Evolutionary conservation across 2,113 vertebrate genomes (phyloP).

Genomic region (Mobula hypostoma): DNA sequence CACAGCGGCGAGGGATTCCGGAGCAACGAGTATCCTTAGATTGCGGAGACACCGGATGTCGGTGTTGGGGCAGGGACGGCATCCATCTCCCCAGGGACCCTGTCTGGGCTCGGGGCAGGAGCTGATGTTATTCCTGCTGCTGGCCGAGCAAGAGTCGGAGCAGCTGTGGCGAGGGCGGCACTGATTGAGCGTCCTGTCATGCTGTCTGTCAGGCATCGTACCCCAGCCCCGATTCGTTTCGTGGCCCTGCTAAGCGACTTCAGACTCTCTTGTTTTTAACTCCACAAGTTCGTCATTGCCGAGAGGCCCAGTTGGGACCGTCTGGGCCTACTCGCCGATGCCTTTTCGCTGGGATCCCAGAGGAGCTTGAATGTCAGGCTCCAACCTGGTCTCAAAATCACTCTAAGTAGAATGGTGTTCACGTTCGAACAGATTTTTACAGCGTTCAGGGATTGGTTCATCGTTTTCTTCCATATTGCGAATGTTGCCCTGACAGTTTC

Average conservation of each 20-base stretch:
- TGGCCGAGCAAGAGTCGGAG: neutral
- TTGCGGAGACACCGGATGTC: neutral
- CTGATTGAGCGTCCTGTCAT: neutral
- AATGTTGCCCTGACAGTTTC: neutral
- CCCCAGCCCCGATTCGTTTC: neutral
- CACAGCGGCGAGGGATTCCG: slow-evolving; percentile 92
- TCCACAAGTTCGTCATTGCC: slow-evolving; percentile 23
- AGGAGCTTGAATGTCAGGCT: neutral
- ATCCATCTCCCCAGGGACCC: neutral
- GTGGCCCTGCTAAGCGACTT: neutral
- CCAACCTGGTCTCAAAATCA: neutral
- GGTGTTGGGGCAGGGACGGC: neutral
- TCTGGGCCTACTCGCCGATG: slow-evolving; percentile 7
- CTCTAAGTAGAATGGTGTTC: neutral
- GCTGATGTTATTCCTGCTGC: slow-evolving; percentile 30
- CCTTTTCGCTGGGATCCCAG: neutral
- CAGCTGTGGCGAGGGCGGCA: neutral
- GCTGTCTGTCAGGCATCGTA: neutral
- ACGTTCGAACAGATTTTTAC: neutral
- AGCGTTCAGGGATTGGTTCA: neutral
- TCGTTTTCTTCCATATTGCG: neutral
- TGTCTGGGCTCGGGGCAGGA: neutral
- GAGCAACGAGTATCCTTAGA: slow-evolving; percentile 89
- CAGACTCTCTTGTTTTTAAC: neutral
- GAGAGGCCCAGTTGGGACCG: neutral